A percentile compares a stretch with the other conserved stretches of the same genome.
phyloP scores from a whole-genome alignment of 2,888 invertebrate species.

The Oligia fasciuncula region DNA sequence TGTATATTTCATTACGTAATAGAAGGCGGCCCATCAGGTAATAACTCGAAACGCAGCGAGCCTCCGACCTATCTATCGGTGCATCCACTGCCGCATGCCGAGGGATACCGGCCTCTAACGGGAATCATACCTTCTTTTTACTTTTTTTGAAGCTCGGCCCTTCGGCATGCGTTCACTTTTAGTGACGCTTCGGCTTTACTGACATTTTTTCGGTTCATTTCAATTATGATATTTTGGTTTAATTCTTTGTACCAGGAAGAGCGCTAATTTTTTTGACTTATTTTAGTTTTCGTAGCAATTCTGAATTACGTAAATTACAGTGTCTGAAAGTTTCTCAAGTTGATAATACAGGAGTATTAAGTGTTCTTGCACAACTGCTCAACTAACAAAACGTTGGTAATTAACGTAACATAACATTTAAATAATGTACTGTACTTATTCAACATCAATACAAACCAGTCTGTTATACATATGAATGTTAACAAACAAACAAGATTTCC shows the following conservation, averaged over 20 bases:
- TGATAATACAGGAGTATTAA: not conserved
- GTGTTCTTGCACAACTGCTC: not conserved
- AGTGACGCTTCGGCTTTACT: constrained; percentile 74
- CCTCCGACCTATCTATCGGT: constrained; percentile 61
- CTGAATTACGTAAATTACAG: not conserved
- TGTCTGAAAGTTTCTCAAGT: not conserved
- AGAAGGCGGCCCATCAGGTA: constrained; percentile 47
- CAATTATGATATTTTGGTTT: constrained; percentile 14
- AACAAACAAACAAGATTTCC: constrained; percentile 62
- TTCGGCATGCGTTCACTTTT: constrained; percentile 87
- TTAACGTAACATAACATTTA: constrained; percentile 15
- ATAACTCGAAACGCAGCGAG: constrained; percentile 41
- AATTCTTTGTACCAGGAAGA: not conserved
- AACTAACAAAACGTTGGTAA: constrained; percentile 1
- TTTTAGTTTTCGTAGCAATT: not conserved
- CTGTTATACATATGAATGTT: constrained; percentile 44
- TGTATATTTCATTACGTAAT: constrained; percentile 61
- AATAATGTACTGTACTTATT: constrained; percentile 31
- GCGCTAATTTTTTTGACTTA: not conserved
- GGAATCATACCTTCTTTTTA: constrained; percentile 83
- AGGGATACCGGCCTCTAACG: constrained; percentile 84
- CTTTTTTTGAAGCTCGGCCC: constrained; percentile 81
- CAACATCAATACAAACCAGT: constrained; percentile 39
- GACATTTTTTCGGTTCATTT: constrained; percentile 38
- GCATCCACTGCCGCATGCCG: constrained; percentile 67